Percentiles rank a stretch among this genome's conserved stretches.
Conservation (phyloP, 2,888 invertebrate genomes). For the Tholera decimalis region DNA sequence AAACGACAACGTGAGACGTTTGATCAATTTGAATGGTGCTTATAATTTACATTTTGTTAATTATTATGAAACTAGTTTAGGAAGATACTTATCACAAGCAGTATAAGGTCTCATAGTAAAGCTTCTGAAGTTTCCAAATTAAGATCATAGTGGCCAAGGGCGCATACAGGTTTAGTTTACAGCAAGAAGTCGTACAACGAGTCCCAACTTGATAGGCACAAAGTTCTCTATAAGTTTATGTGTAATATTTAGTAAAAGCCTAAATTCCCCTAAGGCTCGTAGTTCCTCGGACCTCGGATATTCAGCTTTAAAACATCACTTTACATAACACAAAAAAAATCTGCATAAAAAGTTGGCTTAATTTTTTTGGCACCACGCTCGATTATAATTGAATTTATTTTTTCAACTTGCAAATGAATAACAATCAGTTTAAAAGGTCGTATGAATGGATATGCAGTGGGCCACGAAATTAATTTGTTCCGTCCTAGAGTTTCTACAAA, state of each 20-base stretch:
- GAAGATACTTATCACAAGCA: constrained; percentile 56
- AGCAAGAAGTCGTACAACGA: constrained; percentile 38
- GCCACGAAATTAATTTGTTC: constrained; percentile 57
- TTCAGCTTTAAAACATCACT: constrained; percentile 37
- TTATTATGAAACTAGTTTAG: constrained; percentile 51
- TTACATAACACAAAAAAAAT: constrained; percentile 36
- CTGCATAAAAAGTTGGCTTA: constrained; percentile 33
- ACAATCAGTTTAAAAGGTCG: constrained; percentile 62
- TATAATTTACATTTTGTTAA: constrained; percentile 44
- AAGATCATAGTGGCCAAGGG: constrained; percentile 57
- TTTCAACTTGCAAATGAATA: constrained; percentile 58
- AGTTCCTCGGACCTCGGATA: constrained; percentile 24
- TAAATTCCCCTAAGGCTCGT: constrained; percentile 45
- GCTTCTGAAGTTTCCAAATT: constrained; percentile 63
- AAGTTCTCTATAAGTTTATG: constrained; percentile 55
- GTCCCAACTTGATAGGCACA: constrained; percentile 47
- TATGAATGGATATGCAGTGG: constrained; percentile 43
- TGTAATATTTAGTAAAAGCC: constrained; percentile 63
- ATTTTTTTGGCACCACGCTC: constrained; percentile 51
- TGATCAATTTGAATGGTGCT: constrained; percentile 10
- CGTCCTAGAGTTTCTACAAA: constrained; percentile 24
- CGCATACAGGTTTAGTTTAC: constrained; percentile 58
- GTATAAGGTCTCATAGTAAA: constrained; percentile 47
- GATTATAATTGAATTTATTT: constrained; percentile 56
- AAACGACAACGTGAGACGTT: neutral